phyloP scores from a whole-genome alignment of 2,113 vertebrate species.

The Leptosomus discolor region DNA sequence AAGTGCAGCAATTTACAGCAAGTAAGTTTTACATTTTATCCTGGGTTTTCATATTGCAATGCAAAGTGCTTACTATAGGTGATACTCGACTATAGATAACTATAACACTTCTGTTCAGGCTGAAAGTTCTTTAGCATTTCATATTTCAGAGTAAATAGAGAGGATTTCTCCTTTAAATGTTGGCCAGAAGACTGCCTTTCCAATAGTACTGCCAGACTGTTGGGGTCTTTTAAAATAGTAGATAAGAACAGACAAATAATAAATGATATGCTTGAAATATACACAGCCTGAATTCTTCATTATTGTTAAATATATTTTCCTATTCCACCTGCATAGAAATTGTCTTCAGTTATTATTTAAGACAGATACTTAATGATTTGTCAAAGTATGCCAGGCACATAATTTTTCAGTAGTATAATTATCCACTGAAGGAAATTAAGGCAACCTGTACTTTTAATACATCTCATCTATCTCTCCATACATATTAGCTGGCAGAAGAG shows the following conservation, averaged over 20 bases:
- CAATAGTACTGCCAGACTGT: not conserved
- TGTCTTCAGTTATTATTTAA: not conserved
- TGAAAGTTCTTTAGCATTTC: not conserved
- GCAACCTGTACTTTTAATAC: not conserved
- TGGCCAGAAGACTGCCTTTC: not conserved
- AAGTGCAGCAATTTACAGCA: not conserved
- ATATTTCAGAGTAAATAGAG: not conserved
- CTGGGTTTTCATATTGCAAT: not conserved
- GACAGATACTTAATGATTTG: not conserved
- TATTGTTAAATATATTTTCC: not conserved
- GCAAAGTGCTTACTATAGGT: not conserved
- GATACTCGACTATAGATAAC: not conserved
- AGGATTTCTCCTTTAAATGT: not conserved
- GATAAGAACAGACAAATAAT: not conserved
- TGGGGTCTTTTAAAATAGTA: not conserved
- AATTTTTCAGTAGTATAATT: not conserved
- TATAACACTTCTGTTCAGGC: not conserved
- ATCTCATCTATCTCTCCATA: not conserved
- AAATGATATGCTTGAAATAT: not conserved
- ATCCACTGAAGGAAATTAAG: not conserved
- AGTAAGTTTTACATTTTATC: not conserved
- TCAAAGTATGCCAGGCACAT: not conserved
- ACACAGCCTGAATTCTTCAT: not conserved
- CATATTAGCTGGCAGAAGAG: not conserved
- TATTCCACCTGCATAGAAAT: not conserved